A percentile compares a stretch with the other conserved stretches of the same genome.
These are phyloP conservation scores for Naso thynnoides DNA, from an alignment of 2,797 vertebrate genomes.

Conservation along the genomic window DNA sequence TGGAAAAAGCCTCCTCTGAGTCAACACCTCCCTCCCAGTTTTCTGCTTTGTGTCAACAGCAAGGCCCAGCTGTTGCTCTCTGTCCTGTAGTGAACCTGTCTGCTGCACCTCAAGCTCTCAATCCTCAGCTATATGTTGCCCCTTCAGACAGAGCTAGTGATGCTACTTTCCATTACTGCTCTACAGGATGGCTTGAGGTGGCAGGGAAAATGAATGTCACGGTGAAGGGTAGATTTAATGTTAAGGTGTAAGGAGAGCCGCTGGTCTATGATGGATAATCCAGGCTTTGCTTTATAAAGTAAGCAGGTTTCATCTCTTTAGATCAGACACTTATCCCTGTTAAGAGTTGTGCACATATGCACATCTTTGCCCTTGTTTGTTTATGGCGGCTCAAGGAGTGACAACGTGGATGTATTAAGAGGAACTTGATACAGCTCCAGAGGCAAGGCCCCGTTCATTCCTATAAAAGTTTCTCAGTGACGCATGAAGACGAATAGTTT, in stretches of 20 bases:
- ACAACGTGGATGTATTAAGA: slow-evolving; percentile 31
- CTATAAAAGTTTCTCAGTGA: too few relatives aligned
- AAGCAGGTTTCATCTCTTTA: slow-evolving; percentile 38
- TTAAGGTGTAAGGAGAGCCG: slow-evolving; percentile 7
- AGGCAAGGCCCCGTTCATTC: too few relatives aligned
- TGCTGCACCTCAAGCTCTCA: slow-evolving; percentile 12
- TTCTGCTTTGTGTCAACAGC: slow-evolving; percentile 46
- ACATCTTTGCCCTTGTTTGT: slow-evolving; percentile 29
- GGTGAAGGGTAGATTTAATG: slow-evolving; percentile 22
- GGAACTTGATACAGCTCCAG: background rate
- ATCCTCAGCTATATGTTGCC: slow-evolving; percentile 10
- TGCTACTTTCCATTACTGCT: slow-evolving; percentile 23
- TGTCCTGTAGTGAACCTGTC: slow-evolving; percentile 30
- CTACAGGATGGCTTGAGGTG: slow-evolving; percentile 4
- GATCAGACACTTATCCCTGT: slow-evolving; percentile 26
- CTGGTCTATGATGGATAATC: slow-evolving; percentile 24
- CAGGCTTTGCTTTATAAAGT: slow-evolving; percentile 24
- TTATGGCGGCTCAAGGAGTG: slow-evolving; percentile 18
- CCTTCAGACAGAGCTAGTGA: slow-evolving; percentile 26
- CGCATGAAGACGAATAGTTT: too few relatives aligned
- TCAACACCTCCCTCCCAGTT: slow-evolving; percentile 40
- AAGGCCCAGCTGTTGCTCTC: slow-evolving; percentile 61
- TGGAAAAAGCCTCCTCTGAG: slow-evolving; percentile 47
- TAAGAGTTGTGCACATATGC: slow-evolving; percentile 47
- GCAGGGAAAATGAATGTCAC: slow-evolving; percentile 25